Percentiles rank a stretch among this genome's conserved stretches.
Evolutionary conservation across 2,888 invertebrate genomes (phyloP).

Genomic region (Tortrix viridana): DNA sequence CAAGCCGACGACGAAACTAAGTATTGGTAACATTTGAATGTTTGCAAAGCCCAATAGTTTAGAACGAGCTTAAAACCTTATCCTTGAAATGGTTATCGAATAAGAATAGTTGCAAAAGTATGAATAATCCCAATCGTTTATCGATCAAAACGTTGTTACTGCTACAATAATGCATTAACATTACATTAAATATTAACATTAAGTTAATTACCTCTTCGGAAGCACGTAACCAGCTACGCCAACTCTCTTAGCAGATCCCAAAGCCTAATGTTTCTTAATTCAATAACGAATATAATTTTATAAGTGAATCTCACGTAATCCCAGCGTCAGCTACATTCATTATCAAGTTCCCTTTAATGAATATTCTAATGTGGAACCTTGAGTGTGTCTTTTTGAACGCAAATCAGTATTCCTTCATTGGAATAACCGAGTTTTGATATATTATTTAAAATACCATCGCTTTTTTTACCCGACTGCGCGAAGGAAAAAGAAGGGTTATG

Average conservation of each 20-base stretch:
- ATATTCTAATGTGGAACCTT: slow-evolving; percentile 36
- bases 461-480: too few species aligned
- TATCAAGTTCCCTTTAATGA: slow-evolving; percentile 36
- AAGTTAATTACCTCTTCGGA: neutral
- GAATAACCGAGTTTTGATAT: neutral
- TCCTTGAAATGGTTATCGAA: too few species aligned
- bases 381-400: slow-evolving; percentile 14
- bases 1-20: too few species aligned
- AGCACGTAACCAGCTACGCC: neutral
- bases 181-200: neutral
- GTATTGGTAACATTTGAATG: too few species aligned
- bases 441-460: too few species aligned
- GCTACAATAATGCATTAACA: too few species aligned
- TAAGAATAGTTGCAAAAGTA: too few species aligned
- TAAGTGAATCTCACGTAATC: slow-evolving; percentile 28
- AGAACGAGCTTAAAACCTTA: too few species aligned
- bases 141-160: too few species aligned
- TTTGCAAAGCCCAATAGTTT: too few species aligned
- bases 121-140: too few species aligned
- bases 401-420: slow-evolving; percentile 2
- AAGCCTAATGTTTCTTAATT: slow-evolving; percentile 25
- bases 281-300: slow-evolving; percentile 28
- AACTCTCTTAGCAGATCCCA: slow-evolving; percentile 9
- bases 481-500: too few species aligned
- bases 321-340: slow-evolving; percentile 32